Percentiles rank a stretch among this genome's conserved stretches.
Evolutionary conservation across 1,140 invertebrate genomes (phyloP).

Genomic region (Zaprionus ornatus): DNA sequence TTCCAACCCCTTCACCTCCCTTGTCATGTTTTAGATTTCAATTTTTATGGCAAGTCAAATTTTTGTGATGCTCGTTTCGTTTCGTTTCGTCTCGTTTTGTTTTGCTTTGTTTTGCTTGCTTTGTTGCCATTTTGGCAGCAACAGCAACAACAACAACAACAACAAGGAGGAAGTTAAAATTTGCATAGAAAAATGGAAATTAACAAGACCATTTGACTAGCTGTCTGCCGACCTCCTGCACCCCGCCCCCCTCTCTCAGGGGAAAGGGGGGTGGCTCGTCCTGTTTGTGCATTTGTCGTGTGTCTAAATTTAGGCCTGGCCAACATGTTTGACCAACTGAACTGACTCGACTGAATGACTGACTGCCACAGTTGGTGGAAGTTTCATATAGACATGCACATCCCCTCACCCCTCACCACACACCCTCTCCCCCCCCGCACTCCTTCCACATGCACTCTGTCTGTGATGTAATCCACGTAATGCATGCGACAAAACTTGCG

Average conservation of each 20-base stretch:
- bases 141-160: background rate
- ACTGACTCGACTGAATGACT: slow-evolving; percentile 80
- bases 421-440: background rate
- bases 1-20: background rate
- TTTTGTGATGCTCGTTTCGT: slow-evolving; percentile 62
- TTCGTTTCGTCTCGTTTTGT: slow-evolving; percentile 13
- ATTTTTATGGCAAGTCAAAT: slow-evolving; percentile 82
- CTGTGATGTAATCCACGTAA: slow-evolving; percentile 74
- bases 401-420: background rate
- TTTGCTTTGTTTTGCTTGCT: slow-evolving; percentile 32
- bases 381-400: slow-evolving; percentile 36
- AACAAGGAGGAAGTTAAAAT: slow-evolving; percentile 77
- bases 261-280: slow-evolving; percentile 32
- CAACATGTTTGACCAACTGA: slow-evolving; percentile 80
- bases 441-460: background rate
- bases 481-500: slow-evolving; percentile 77
- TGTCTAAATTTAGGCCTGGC: slow-evolving; percentile 73
- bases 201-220: slow-evolving; percentile 81
- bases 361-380: slow-evolving; percentile 71
- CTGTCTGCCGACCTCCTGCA: slow-evolving; percentile 50
- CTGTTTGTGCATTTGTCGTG: slow-evolving; percentile 64
- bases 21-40: slow-evolving; percentile 69
- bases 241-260: background rate
- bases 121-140: slow-evolving; percentile 67
- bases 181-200: slow-evolving; percentile 83